Base-by-base conservation (phyloP, 2,888 invertebrate genomes). In the Tethea ocularis region DNA sequence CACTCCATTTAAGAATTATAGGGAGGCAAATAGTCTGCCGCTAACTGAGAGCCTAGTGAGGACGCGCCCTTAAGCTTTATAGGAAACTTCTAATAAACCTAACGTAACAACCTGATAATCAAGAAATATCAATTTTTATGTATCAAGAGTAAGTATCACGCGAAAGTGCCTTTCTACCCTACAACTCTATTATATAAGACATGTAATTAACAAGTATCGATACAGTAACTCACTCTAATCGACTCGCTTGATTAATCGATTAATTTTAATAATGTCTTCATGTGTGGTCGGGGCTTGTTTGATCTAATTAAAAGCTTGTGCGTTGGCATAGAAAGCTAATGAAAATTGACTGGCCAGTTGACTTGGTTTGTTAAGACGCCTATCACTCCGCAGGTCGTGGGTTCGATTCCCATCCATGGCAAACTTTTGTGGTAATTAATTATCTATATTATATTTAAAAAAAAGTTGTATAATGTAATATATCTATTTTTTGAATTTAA, bases 221-320 rank as follows among this genome's bases (percentile, higher is more conserved):
- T 52, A 26, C 26, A 24, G 24, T 52, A 52, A 52, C 24, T 29
- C 38, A 56, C 24, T 56, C 46, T 52, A 52, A 52, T 26, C 52
- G 41, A 56, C 24, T 56, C 56, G 58, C n/a, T 58, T 46, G 54
- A 58, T 58, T 46, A 52, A 74, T 71, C 66, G 60, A 60, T 63
- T 61, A 13, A 52, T 57, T 59, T 57, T 60, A 62, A 69, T 69
- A 63, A 63, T 61, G 61, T 57, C 69, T 56, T 57, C 64, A 60
- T 66, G 71, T 74, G 74, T 74, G 74, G 75, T 57, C 74, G 46
- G 22, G 29, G 41, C 56, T 57, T 33, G 52, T 60, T 33, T 58
- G 17, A 58, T 54, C 51, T 65, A 60, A 63, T 65, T 64, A 57
- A 57, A 24, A 10, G 26, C 26, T n/a, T 26, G 0, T 52, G 52